A percentile compares a stretch with the other conserved stretches of the same genome.
Conservation (phyloP, 2,888 invertebrate species). For the Mellilla xanthometata region DNA sequence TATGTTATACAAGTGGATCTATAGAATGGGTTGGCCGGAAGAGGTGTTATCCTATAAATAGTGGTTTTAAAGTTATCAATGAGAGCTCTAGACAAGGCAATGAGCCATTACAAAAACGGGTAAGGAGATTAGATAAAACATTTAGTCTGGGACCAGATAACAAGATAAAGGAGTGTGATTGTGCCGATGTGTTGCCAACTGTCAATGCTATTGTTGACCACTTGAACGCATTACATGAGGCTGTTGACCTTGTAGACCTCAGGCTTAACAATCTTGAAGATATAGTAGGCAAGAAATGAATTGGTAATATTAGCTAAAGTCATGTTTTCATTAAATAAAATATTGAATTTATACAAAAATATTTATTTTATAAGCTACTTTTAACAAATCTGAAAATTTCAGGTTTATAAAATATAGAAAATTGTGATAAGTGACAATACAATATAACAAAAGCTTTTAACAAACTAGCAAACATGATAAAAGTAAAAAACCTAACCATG, state of each 20-base stretch:
- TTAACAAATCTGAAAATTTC: background rate
- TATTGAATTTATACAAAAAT: conserved; percentile 11
- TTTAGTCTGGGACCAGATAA: conserved; percentile 37
- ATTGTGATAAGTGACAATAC: conserved; percentile 5
- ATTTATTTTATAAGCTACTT: conserved; percentile 12
- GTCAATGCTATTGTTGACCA: conserved; percentile 81
- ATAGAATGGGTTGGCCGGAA: conserved; percentile 77
- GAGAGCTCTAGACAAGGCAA: conserved; percentile 37
- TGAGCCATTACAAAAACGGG: conserved; percentile 51
- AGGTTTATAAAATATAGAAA: background rate
- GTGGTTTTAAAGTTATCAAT: conserved; percentile 68
- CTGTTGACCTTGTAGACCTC: conserved; percentile 79
- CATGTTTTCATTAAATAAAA: conserved; percentile 6
- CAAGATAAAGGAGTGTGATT: conserved; percentile 60
- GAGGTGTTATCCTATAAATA: conserved; percentile 66
- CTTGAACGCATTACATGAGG: conserved; percentile 80
- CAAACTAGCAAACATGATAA: background rate
- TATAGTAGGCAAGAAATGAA: conserved; percentile 40
- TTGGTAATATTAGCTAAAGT: background rate
- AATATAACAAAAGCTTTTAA: background rate
- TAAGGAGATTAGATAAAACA: conserved; percentile 46
- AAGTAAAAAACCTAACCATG: conserved; percentile 6
- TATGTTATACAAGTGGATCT: conserved; percentile 74
- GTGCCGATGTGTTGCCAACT: conserved; percentile 71
- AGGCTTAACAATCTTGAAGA: conserved; percentile 79